Base-by-base conservation (phyloP, 2,888 invertebrate species). In the Pteria penguin region DNA sequence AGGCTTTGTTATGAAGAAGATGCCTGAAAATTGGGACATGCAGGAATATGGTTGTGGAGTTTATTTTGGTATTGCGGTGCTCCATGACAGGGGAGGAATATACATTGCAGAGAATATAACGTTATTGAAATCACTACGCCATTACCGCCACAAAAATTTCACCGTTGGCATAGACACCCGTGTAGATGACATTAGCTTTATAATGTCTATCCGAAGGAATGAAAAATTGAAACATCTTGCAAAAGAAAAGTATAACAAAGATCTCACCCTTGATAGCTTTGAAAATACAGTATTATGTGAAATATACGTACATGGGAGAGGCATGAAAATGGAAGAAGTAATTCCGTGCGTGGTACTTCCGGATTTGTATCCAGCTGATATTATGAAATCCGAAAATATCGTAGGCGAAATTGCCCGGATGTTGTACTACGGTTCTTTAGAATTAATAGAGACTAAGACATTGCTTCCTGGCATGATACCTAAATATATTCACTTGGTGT, bases 401-500 rank as follows among this genome's bases (percentile, higher is more conserved):
- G 83, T 89, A 58, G 88, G 84, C 2, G 58, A 74, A 22, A 72
- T 86, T 24, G 76, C 74, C 24, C 70, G 88, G 31, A 71, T 62
- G 4, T 61, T 89, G 22, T 79, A 84, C 22, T 89, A 90, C 78
- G 88, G 88, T 5, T 76, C 79, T 18, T 73, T 76, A 3, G 80
- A 81, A 18, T 73, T 85, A 8, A 77, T 75, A 11, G 52, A 66
- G 4, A 79, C 84, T 1, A 68, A 31, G 32, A 62, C 77, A 24
- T 31, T 70, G 14, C 62, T 81, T 24, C 82, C 79, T 8, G 82
- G 82, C 11, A 78, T 79, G 4, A 88, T 90, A 27, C 90, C 90
- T 4, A 89, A 88, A 72, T 88, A 90, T 8, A 88, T 88, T 4
- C 91, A 91, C 75, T 89, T 90, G 76, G 86, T 90, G 4, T 90